Evolutionary conservation across 2,888 invertebrate species (phyloP), one percentile per base, ranked within the genome.

Genomic region (Agrilus cyanescens): DNA sequence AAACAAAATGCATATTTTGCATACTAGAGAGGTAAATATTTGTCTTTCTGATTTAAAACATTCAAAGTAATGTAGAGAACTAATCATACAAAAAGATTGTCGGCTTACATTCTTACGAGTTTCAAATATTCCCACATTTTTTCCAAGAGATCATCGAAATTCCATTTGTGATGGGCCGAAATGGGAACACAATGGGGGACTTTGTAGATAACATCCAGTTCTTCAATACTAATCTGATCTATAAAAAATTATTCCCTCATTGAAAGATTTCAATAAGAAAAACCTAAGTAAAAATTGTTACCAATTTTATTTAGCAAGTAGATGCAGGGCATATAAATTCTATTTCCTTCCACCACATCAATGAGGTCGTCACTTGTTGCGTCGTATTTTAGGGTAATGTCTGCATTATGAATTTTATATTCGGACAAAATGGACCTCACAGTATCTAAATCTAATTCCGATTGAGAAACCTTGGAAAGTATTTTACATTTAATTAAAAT

Each of bases 121-220:
- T 83, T 84, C 44, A 98, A 71, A 62, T 99, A 99, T 52, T 91
- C 87, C 98, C 98, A 99, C 88, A 98, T 95, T 64, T 91, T 90
- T 65, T 97, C 96, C 16, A 93, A 66, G 40, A 93, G 70, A 66
- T 98, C 98, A 62, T 98, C 98, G 64, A 98, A 99, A 68, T 98
- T 98, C 98, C 98, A 99, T 62, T 88, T 88, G 68, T 98, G 96
- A 71, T 99, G 97, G 14, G 98, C 98, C 16, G 97, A 98, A 55
- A 99, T 96, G 1, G 98, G 98, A n/a, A 99, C 97, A 62, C 95
- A 95, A 67, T 99, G 98, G 0, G 98, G 98, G 58, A 98, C 94
- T 72, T 94, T 94, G 71, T 97, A 98, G 58, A 99, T 97, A 20
- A 98, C 85, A 59, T 98, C 98, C 60, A 91, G 66, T 68, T 98